Percentiles rank a stretch among this genome's conserved stretches.
Conservation (phyloP, 2,797 vertebrate species). For the Microctenopoma steveboyesi region DNA sequence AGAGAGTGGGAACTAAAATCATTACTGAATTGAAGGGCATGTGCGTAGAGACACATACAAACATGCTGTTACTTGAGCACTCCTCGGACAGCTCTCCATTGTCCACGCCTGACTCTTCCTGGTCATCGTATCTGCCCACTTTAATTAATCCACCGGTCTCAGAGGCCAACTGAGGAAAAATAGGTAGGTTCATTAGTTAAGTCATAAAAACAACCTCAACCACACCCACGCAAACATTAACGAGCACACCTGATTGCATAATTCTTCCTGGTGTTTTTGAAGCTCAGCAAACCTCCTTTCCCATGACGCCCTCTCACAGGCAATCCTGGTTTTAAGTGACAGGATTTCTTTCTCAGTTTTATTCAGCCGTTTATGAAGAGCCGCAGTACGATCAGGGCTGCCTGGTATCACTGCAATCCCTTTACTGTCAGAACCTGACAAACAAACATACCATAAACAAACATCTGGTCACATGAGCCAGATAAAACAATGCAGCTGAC, state of each 20-base stretch:
- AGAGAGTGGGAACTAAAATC: constrained; percentile 7
- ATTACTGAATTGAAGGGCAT: neutral
- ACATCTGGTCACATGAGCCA: neutral
- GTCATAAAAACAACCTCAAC: neutral
- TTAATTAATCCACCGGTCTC: constrained; percentile 54
- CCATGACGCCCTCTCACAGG: constrained; percentile 80
- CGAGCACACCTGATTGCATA: constrained; percentile 78
- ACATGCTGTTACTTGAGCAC: constrained; percentile 54
- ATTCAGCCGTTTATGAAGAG: constrained; percentile 76
- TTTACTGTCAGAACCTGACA: constrained; percentile 58
- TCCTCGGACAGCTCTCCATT: constrained; percentile 67
- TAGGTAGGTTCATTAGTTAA: neutral
- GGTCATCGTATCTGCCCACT: constrained; percentile 34
- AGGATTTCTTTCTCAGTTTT: constrained; percentile 83
- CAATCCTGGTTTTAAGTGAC: constrained; percentile 81
- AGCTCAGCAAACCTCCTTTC: constrained; percentile 78
- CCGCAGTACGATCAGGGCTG: constrained; percentile 60
- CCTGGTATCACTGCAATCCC: constrained; percentile 49
- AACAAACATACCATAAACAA: neutral
- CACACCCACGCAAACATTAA: constrained; percentile 13
- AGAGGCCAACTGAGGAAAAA: constrained; percentile 58
- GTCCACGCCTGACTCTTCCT: constrained; percentile 51
- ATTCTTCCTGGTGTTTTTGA: constrained; percentile 79
- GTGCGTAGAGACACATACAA: neutral
- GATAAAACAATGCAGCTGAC: neutral